Evolutionary conservation across 1,140 invertebrate species (phyloP), one percentile per base, ranked within the genome.

Genomic region (Atta texana): DNA sequence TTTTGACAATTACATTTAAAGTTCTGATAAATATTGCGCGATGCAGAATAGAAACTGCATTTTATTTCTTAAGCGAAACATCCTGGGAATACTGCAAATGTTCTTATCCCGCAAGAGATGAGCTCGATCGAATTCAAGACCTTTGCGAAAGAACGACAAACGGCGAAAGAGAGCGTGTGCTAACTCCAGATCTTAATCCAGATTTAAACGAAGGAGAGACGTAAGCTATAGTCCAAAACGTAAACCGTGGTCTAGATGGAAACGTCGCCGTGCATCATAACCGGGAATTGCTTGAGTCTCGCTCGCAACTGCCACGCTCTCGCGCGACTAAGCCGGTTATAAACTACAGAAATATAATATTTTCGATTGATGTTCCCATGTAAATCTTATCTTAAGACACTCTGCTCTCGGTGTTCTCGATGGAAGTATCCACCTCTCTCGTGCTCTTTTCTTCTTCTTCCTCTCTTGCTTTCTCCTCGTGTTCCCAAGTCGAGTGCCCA

Each of bases 301-400:
- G 39, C 68, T 74, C 55, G 55, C 69, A 75, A 75, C 55, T 44
- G 80, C 55, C 39, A 49, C 55, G 55, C 21, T 61, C 28, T 31
- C 55, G 69, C 53, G 39, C 68, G 80, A 61, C 55, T 75, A 84
- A 84, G 69, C 80, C 18, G 80, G 80, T 84, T 84, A 74, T 63
- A 84, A 84, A 84, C 55, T 61, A 34, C 39, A 8, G 69, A 84
- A 84, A 84, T 84, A 84, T 84, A 84, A 84, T 84, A 84, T 75
- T 84, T 84, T 55, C 44, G 44, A 84, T 84, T 75, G 80, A 84
- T 84, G 80, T 49, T 51, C 55, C 31, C 69, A 24, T 84, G 69
- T 84, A 84, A 84, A 84, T 84, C 80, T 82, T 72, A 82, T 82
- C 63, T 69, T 39, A 69, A 69, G 63, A 80, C 77, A 68, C 28